Evolutionary conservation across 1,140 invertebrate genomes (phyloP).

Genomic region (Berghia stephanieae): DNA sequence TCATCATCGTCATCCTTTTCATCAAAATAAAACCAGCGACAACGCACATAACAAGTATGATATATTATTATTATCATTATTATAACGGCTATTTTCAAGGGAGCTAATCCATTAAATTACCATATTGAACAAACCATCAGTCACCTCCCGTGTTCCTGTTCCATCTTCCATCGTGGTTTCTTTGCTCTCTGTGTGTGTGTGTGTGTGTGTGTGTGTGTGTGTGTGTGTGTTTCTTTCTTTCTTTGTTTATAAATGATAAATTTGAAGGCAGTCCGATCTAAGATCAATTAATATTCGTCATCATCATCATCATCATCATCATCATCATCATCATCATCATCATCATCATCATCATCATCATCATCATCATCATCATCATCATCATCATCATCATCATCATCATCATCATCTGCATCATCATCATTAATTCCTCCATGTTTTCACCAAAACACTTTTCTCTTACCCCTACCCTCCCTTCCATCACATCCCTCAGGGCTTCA

Average conservation of each 20-base stretch:
- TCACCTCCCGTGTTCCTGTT: background rate
- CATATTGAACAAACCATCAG: background rate
- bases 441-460: no score
- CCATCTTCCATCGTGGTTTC: no score
- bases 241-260: no score
- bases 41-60: background rate
- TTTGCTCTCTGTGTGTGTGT: background rate
- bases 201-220: constrained; percentile 8
- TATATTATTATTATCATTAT: background rate
- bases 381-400: background rate
- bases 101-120: background rate
- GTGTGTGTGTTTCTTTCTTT: no score
- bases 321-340: no score
- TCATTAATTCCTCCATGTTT: background rate
- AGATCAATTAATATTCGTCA: no score
- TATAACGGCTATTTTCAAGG: background rate
- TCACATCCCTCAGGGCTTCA: constrained; percentile 92
- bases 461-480: no score
- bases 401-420: constrained; percentile 1
- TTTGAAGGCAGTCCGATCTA: no score
- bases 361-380: background rate
- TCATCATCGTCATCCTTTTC: background rate
- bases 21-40: background rate
- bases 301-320: no score
- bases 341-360: background rate